Evolutionary conservation across 2,113 vertebrate species (phyloP), one percentile per base, ranked within the genome.

Genomic region (Bufo bufo): DNA sequence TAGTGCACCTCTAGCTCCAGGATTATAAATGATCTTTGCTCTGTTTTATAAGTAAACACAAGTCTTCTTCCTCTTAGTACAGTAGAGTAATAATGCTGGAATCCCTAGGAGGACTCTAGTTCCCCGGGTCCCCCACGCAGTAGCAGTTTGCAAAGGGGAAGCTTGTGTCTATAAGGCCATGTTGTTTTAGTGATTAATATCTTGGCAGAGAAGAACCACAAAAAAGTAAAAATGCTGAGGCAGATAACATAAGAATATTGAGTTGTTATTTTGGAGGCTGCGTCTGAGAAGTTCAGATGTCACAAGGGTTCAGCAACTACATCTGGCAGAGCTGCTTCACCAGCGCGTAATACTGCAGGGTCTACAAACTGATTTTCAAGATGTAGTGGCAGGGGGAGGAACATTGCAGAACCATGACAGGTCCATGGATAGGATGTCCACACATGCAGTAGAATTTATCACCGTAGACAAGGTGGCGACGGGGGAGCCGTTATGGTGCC

Each of bases 151-250:
- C 52, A 65, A 47, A 49, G 47, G 56, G 59, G 50, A 74, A 75
- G 20, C 59, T 6, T 14, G 17, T 12, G 58, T 20, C 80, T 3
- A 43, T 56, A 33, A 78, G 47, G 43, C n/a, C 7, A 14, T 87
- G 78, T 88, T 75, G 8, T 83, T 77, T 54, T 88, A 56, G 56
- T 50, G 20, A 65, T 80, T 52, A 58, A 79, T 77, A 79, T 88
- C 59, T 71, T 79, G 82, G 78, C 56, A 2, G 19, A 10, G 20
- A 43, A 12, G 71, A 13, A 59, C 7, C 47, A n/a, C 16, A 47
- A 58, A 47, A 75, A 54, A 54, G 9, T 16, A n/a, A 56, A 63
- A 72, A 56, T 4, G 50, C 56, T 5, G 43, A 79, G 75, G 54
- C 65, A n/a, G 5, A 74, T n/a, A 86, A 6, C 0, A 14, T 43